Evolutionary conservation across 1,140 invertebrate genomes (phyloP).

Genomic region (Holotrichia oblita): DNA sequence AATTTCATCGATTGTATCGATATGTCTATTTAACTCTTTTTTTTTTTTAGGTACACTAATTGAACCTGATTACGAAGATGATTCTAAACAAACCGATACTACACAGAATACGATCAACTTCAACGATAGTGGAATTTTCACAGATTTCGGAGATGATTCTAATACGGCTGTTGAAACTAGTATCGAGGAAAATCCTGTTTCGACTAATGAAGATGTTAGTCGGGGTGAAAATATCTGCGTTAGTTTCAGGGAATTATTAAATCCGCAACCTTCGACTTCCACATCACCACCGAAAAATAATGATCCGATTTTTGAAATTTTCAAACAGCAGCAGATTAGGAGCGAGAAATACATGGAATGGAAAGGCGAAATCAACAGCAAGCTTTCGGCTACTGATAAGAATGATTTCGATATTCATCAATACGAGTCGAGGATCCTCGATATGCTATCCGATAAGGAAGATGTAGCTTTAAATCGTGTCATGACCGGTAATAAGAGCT

Average conservation of each 20-base stretch:
- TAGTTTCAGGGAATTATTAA: background rate
- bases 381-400: constrained; percentile 49
- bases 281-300: background rate
- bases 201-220: background rate
- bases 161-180: background rate
- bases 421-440: constrained; percentile 55
- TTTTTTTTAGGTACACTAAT: background rate
- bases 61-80: background rate
- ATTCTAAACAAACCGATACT: background rate
- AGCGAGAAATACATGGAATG: constrained; percentile 46
- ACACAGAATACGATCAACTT: background rate
- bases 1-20: background rate
- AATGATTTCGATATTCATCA: constrained; percentile 58
- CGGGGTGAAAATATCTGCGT: background rate
- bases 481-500: constrained; percentile 49
- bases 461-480: constrained; percentile 48
- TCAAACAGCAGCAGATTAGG: background rate
- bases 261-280: background rate
- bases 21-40: background rate
- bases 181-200: background rate
- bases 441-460: constrained; percentile 48
- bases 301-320: background rate
- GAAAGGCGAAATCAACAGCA: constrained; percentile 52
- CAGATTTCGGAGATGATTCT: background rate
- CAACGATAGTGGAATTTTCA: background rate